Percentiles rank a stretch among this genome's conserved stretches.
phyloP scores from a whole-genome alignment of 1,140 invertebrate genomes.

The Calosoma granatense region DNA sequence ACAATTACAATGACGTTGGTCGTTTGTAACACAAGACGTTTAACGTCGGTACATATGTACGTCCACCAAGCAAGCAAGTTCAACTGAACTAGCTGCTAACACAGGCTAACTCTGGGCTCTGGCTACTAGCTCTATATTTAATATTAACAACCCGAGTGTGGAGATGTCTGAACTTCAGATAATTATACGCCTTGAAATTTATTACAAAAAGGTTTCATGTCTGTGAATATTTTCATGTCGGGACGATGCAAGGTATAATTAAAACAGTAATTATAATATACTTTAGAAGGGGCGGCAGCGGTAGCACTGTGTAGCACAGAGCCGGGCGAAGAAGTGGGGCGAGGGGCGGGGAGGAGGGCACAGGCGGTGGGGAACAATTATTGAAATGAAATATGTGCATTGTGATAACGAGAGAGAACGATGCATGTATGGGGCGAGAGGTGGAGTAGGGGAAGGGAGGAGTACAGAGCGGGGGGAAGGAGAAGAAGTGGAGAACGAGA shows the following conservation, averaged over 20 bases:
- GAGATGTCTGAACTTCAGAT: slow-evolving; percentile 2
- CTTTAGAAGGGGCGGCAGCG: neutral
- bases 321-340: neutral
- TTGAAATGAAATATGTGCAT: slow-evolving; percentile 7
- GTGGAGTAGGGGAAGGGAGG: no score
- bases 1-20: no score
- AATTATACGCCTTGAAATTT: slow-evolving; percentile 7
- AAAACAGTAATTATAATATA: slow-evolving; percentile 9
- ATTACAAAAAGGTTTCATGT: slow-evolving; percentile 9
- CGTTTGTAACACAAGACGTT: no score
- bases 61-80: no score
- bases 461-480: no score
- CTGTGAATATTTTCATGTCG: slow-evolving; percentile 9
- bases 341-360: neutral
- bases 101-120: no score
- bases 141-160: neutral
- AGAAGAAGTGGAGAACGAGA: no score
- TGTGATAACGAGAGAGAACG: no score
- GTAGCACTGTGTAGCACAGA: neutral
- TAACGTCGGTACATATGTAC: no score
- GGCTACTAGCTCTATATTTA: no score
- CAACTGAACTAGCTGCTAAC: no score
- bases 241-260: slow-evolving; percentile 8
- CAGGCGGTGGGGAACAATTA: neutral
- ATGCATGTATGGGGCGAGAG: no score